These are phyloP conservation scores for Calyptomena viridis DNA, from an alignment of 2,113 vertebrate genomes.

Conservation along the genomic window DNA sequence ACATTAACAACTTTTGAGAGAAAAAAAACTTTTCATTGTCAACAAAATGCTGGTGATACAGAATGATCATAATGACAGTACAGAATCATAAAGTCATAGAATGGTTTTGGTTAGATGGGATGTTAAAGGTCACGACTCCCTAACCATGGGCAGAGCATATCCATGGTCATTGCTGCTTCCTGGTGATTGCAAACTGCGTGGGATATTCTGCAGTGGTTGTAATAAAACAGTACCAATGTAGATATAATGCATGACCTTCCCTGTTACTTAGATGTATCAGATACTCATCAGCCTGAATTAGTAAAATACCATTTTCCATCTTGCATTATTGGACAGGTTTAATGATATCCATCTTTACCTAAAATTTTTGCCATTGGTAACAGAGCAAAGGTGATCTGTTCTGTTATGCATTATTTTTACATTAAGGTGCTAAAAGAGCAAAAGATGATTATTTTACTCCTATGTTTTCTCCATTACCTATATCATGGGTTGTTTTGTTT, in stretches of 20 bases:
- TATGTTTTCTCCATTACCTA: not conserved
- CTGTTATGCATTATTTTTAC: not conserved
- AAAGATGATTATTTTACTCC: not conserved
- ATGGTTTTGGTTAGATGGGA: not conserved
- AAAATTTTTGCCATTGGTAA: not conserved
- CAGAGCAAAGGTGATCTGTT: not conserved
- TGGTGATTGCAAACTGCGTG: not conserved
- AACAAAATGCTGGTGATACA: not conserved
- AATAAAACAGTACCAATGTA: not conserved
- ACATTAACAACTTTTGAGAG: constrained; percentile 4
- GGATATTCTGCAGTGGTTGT: not conserved
- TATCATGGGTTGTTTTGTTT: not conserved
- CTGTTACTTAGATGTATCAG: not conserved
- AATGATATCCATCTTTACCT: not conserved
- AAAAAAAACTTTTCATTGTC: not conserved
- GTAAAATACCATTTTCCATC: not conserved
- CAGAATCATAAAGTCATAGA: not conserved
- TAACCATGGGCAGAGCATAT: not conserved
- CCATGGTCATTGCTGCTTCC: not conserved
- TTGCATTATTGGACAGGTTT: not conserved
- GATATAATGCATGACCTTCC: not conserved
- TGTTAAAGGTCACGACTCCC: not conserved
- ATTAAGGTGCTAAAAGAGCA: not conserved
- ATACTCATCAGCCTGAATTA: not conserved
- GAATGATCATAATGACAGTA: not conserved